A percentile compares a stretch with the other conserved stretches of the same genome.
Conservation (phyloP, 2,797 vertebrate genomes). For the Hypotaenidia philippensis region DNA sequence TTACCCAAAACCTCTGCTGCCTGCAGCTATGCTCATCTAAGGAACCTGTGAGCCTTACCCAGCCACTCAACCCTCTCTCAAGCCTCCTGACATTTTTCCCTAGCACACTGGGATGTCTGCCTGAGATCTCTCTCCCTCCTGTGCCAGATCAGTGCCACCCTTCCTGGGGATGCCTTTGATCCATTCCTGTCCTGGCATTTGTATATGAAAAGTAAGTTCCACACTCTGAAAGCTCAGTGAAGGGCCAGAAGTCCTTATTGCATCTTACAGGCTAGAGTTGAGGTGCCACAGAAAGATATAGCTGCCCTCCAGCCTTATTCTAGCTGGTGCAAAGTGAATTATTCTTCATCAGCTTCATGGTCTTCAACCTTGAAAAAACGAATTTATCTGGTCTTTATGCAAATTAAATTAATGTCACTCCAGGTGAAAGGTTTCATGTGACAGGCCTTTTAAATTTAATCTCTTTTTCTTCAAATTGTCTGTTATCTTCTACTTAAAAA, state of each 20-base stretch:
- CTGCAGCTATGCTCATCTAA: not conserved
- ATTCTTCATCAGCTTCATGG: not conserved
- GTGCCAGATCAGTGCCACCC: not conserved
- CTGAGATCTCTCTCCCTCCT: not conserved
- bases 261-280: not conserved
- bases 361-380: constrained; percentile 9
- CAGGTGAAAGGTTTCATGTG: not conserved
- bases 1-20: not conserved
- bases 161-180: not conserved
- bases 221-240: not conserved
- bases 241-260: not conserved
- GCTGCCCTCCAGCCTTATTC: not conserved
- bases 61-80: not conserved
- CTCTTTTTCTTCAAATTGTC: not conserved
- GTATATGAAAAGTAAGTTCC: not conserved
- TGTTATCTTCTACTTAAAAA: constrained; percentile 21
- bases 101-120: not conserved
- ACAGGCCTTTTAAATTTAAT: constrained; percentile 10
- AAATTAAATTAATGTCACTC: constrained; percentile 29
- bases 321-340: not conserved
- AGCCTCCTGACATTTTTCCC: not conserved
- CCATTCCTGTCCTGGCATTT: not conserved
- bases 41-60: not conserved
- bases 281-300: not conserved
- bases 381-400: not conserved